Evolutionary conservation across 2,797 vertebrate species (phyloP).

Genomic region (Psittacula echo): DNA sequence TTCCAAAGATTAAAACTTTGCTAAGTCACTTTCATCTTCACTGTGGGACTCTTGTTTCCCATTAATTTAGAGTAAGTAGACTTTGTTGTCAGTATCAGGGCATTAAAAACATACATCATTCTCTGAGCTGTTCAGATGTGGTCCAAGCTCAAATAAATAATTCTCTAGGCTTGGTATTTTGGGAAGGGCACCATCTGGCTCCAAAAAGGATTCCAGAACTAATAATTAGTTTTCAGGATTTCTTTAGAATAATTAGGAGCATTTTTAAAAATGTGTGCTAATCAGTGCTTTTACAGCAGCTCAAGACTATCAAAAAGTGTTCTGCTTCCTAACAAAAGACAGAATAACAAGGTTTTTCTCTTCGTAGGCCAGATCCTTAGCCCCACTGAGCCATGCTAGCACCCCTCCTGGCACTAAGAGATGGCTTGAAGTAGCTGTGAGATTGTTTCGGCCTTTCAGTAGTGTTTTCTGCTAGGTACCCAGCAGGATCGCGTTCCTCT

Average conservation of each 20-base stretch:
- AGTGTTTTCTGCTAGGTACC: neutral
- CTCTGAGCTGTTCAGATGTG: conserved; percentile 21
- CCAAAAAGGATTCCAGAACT: neutral
- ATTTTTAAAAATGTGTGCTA: neutral
- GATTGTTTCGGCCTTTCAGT: neutral
- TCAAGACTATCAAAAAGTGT: neutral
- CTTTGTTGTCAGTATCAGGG: conserved; percentile 54
- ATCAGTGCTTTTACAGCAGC: conserved; percentile 12
- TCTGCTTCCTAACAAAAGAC: neutral
- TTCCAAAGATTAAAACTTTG: conserved; percentile 26
- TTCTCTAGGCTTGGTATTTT: conserved; percentile 35
- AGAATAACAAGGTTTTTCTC: neutral
- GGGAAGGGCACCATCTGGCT: conserved; percentile 57
- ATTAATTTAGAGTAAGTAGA: conserved; percentile 53
- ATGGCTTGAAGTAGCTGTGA: neutral
- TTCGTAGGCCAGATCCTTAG: neutral
- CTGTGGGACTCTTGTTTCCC: neutral
- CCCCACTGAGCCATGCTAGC: neutral
- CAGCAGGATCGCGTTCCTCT: accelerated
- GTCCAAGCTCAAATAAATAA: conserved; percentile 62
- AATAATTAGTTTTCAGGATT: conserved; percentile 29
- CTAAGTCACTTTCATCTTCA: conserved; percentile 62
- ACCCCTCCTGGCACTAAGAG: neutral
- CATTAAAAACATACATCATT: conserved; percentile 57
- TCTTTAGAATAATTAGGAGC: neutral